phyloP scores from a whole-genome alignment of 2,113 vertebrate species.

The Zapornia atra region DNA sequence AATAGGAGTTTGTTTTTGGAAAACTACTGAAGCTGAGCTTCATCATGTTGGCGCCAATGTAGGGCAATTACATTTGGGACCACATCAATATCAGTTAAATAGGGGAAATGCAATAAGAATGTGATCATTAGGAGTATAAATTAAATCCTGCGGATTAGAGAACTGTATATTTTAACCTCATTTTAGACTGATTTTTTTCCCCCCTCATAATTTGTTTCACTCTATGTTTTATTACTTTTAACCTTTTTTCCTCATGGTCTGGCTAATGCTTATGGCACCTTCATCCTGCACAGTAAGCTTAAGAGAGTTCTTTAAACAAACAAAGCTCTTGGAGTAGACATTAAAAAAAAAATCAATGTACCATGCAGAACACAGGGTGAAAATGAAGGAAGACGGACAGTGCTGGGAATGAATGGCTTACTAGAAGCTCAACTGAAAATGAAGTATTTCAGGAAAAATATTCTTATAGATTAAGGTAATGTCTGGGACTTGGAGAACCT shows the following conservation, averaged over 20 bases:
- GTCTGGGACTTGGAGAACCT: not conserved
- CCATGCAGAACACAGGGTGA: not conserved
- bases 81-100: slow-evolving; percentile 21
- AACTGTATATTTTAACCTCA: not conserved
- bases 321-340: not conserved
- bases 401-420: not conserved
- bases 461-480: not conserved
- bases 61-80: not conserved
- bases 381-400: not conserved
- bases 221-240: slow-evolving; percentile 8
- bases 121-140: slow-evolving; percentile 27
- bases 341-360: not conserved
- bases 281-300: not conserved
- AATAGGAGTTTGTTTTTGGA: slow-evolving; percentile 1
- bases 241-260: not conserved
- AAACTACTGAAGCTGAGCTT: slow-evolving; percentile 28
- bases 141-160: not conserved
- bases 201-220: not conserved
- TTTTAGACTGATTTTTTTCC: not conserved
- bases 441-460: not conserved
- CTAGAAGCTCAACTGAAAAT: not conserved
- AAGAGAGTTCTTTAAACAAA: not conserved
- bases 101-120: slow-evolving; percentile 29
- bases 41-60: not conserved
- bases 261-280: not conserved